A percentile compares a stretch with the other conserved stretches of the same genome.
Conservation (phyloP, 2,113 vertebrate species). For the Boulengeromyrus knoepffleri region DNA sequence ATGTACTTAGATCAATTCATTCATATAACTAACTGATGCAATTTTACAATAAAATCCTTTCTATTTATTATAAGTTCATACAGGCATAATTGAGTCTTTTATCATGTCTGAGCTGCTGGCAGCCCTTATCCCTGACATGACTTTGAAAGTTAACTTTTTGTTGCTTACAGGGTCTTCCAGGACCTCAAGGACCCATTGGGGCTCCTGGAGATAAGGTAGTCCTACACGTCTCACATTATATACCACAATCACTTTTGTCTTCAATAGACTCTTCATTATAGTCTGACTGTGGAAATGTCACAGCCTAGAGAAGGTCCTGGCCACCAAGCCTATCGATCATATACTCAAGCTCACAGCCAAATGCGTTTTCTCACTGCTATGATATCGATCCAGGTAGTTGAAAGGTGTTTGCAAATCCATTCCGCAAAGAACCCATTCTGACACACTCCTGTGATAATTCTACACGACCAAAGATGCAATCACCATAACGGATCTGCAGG, state of each 20-base stretch:
- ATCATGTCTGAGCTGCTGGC: neutral
- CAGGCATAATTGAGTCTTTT: neutral
- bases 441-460: neutral
- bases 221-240: constrained; percentile 18
- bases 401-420: neutral
- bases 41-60: neutral
- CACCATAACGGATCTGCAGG: neutral
- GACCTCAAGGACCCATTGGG: constrained; percentile 73
- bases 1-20: neutral
- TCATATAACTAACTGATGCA: neutral
- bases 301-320: neutral
- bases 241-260: neutral
- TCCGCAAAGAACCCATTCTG: neutral
- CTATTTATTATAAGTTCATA: neutral
- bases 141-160: neutral
- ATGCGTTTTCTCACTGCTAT: neutral
- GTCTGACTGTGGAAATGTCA: neutral
- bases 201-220: constrained; percentile 75
- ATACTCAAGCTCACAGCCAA: neutral
- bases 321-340: neutral
- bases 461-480: neutral
- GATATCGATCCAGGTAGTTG: constrained; percentile 3
- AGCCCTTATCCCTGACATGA: neutral
- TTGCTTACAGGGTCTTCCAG: constrained; percentile 64
- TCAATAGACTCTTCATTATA: neutral